These are phyloP conservation scores for Apogon talboti DNA, from an alignment of 2,797 vertebrate genomes.

Conservation along the genomic window DNA sequence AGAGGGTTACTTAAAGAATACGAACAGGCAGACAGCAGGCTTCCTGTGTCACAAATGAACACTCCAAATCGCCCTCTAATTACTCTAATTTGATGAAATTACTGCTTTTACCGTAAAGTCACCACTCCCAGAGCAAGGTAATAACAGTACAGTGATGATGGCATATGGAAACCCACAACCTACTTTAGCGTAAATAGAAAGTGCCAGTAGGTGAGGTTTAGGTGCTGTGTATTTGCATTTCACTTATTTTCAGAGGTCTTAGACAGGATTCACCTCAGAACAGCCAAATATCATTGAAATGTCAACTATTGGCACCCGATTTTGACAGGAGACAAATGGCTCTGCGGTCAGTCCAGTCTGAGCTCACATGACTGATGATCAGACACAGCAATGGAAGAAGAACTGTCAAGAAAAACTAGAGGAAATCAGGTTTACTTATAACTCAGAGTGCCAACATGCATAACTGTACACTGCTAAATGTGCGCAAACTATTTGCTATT, in stretches of 20 bases:
- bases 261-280: slow-evolving; percentile 24
- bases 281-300: slow-evolving; percentile 25
- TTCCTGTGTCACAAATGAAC: slow-evolving; percentile 12
- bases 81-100: slow-evolving; percentile 33
- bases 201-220: background rate
- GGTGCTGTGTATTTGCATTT: background rate
- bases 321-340: slow-evolving; percentile 20
- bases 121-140: slow-evolving; percentile 26
- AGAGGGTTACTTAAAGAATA: slow-evolving; percentile 28
- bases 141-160: slow-evolving; percentile 12
- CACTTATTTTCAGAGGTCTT: background rate
- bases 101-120: slow-evolving; percentile 20
- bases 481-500: background rate
- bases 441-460: background rate
- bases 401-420: slow-evolving; percentile 5
- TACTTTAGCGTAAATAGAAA: background rate
- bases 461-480: background rate
- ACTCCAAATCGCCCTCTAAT: slow-evolving; percentile 30
- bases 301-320: slow-evolving; percentile 20
- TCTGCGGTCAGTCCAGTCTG: slow-evolving; percentile 18
- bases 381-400: background rate
- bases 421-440: slow-evolving; percentile 20
- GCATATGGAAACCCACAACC: slow-evolving; percentile 1
- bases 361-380: slow-evolving; percentile 31
- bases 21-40: slow-evolving; percentile 13